Evolutionary conservation across 2,797 vertebrate genomes (phyloP), one percentile per base, ranked within the genome.

Genomic region (Adrianichthys oophorus): DNA sequence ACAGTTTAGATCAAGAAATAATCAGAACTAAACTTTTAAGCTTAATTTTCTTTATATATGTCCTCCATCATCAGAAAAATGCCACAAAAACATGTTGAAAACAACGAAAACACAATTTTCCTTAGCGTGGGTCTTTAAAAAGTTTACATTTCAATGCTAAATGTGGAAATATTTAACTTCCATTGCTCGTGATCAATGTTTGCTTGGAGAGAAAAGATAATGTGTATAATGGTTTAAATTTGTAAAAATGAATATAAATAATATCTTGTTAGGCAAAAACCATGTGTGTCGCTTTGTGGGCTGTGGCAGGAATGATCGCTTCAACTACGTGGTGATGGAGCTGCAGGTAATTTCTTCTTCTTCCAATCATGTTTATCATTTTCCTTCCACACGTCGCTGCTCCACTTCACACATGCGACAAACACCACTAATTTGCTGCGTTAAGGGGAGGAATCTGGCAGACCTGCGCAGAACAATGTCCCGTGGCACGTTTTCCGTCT

Each of bases 301-400:
- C 69, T 98, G 96, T 87, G 98, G 98, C 73, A 93, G 96, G 61
- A 99, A 98, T 41, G 98, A 99, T 79, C 94, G 95, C 63, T 99
- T 99, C 90, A 99, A 99, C 89, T 99, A 98, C 21, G 97, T 99
- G 74, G 98, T 98, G 80, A 99, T 99, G 98, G 96, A 99, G 62
- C 93, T 99, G 56, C 98, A 99, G 94, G 98, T 99, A 80, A 59
- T 90, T 66, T 17, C 8, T 48, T 41, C 1, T 41, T 4, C 15
- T 1, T 2, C 47, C n/a, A 17, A 0, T 48, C 18, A n/a, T 57
- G 43, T 8, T 4, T 54, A 59, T 51, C 0, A 4, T 59, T 54
- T 10, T 0, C 15, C 24, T 37, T 7, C 32, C 10, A 55, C 3
- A 4, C 4, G 17, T n/a, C 12, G 17, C 41, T 2, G 0, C 2